phyloP scores from a whole-genome alignment of 2,113 vertebrate species.

The Anolis sagrei region DNA sequence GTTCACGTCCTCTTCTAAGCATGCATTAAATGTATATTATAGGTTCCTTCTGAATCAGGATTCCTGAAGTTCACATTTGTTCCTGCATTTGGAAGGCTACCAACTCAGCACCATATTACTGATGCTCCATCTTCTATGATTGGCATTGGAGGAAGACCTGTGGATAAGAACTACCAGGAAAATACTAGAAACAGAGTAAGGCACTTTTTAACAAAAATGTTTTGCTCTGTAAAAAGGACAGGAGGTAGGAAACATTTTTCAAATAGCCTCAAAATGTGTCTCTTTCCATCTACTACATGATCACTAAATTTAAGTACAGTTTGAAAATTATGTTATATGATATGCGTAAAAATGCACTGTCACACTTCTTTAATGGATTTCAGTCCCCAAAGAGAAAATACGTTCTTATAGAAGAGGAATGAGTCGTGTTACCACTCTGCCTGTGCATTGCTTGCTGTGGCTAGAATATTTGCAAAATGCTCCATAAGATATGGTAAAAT shows the following conservation, averaged over 20 bases:
- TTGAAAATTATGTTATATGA: not conserved
- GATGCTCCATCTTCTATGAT: conserved; percentile 73
- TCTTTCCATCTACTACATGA: not conserved
- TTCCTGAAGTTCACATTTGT: conserved; percentile 85
- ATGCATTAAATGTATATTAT: conserved; percentile 43
- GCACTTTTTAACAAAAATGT: conserved; percentile 36
- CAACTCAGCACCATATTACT: conserved; percentile 75
- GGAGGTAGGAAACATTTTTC: not conserved
- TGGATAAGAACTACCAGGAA: conserved; percentile 61
- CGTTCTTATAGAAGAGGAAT: too few species aligned
- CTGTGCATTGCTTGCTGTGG: too few species aligned
- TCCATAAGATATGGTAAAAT: not conserved
- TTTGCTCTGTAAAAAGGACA: conserved; percentile 20
- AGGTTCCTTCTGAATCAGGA: conserved; percentile 74
- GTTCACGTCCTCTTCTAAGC: conserved; percentile 36
- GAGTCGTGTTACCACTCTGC: too few species aligned
- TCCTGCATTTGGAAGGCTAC: conserved; percentile 83
- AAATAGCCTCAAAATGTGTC: not conserved
- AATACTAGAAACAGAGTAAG: conserved; percentile 73
- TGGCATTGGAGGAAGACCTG: conserved; percentile 71
- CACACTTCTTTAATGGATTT: too few species aligned
- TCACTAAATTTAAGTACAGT: conserved; percentile 11
- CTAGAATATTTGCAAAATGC: not conserved
- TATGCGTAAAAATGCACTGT: too few species aligned
- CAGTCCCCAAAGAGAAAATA: too few species aligned